Evolutionary conservation across 2,113 vertebrate genomes (phyloP).

Genomic region (Peromyscus californicus): DNA sequence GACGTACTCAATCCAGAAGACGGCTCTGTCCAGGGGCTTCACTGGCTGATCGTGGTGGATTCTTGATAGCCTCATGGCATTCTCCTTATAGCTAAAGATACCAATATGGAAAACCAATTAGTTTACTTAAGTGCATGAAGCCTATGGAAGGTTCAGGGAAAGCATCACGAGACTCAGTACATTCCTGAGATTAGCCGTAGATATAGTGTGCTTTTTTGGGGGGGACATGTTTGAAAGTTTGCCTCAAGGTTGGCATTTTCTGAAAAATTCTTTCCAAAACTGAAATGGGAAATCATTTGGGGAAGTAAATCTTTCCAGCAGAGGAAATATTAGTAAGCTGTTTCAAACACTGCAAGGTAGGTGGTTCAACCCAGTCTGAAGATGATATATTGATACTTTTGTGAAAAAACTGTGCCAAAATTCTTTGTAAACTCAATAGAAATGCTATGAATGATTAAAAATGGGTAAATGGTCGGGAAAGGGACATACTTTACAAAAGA

Average conservation of each 20-base stretch:
- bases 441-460: neutral
- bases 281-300: neutral
- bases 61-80: conserved; percentile 87
- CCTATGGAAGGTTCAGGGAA: neutral
- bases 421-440: neutral
- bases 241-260: neutral
- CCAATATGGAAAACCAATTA: neutral
- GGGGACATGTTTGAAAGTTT: neutral
- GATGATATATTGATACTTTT: neutral
- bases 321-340: neutral
- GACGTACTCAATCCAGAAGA: neutral
- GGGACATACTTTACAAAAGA: neutral
- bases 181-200: neutral
- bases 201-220: neutral
- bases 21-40: conserved; percentile 77
- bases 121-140: neutral
- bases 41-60: conserved; percentile 93
- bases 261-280: neutral
- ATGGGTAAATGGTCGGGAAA: neutral
- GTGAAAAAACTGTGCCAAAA: neutral
- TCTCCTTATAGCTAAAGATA: conserved; percentile 91
- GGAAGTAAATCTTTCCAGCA: neutral
- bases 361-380: rapidly evolving
- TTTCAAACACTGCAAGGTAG: neutral
- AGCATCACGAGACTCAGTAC: neutral